These are phyloP conservation scores for Rhodophaea formosa DNA, from an alignment of 2,888 invertebrate species.

Conservation along the genomic window DNA sequence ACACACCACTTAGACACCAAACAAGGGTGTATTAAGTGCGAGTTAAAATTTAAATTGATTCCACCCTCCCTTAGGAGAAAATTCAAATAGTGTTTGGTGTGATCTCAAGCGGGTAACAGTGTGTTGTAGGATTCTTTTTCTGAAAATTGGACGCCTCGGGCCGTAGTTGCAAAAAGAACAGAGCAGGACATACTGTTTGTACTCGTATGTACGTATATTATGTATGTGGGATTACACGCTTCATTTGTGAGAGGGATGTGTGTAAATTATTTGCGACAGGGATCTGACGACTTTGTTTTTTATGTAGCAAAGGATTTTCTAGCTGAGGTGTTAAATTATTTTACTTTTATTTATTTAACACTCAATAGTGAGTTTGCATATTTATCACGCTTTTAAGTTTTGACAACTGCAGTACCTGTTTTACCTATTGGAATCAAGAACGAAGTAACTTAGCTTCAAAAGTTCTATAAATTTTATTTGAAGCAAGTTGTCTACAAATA, in stretches of 20 bases:
- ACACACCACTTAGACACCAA: constrained; percentile 81
- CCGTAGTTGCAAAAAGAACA: constrained; percentile 64
- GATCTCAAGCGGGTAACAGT: constrained; percentile 72
- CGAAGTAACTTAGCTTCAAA: too few relatives aligned
- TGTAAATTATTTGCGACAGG: constrained; percentile 5
- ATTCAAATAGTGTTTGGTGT: constrained; percentile 79
- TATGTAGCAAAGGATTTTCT: too few relatives aligned
- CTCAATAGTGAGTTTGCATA: too few relatives aligned
- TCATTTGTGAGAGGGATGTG: constrained; percentile 25
- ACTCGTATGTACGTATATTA: constrained; percentile 16
- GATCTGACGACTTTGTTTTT: constrained; percentile 2
- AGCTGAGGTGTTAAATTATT: too few relatives aligned
- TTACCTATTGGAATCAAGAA: too few relatives aligned
- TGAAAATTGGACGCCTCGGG: constrained; percentile 78
- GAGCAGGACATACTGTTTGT: constrained; percentile 39
- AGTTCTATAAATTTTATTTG: too few relatives aligned
- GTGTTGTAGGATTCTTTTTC: constrained; percentile 77
- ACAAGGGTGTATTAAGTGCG: constrained; percentile 81
- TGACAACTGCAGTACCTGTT: too few relatives aligned
- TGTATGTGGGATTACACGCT: constrained; percentile 28
- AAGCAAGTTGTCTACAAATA: too few relatives aligned
- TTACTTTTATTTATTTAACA: too few relatives aligned
- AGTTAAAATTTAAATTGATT: constrained; percentile 82
- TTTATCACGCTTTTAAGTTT: too few relatives aligned
- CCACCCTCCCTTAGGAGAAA: constrained; percentile 70